Percentiles rank a stretch among this genome's conserved stretches.
Conservation (phyloP, 1,140 invertebrate genomes). For the Batillaria attramentaria region DNA sequence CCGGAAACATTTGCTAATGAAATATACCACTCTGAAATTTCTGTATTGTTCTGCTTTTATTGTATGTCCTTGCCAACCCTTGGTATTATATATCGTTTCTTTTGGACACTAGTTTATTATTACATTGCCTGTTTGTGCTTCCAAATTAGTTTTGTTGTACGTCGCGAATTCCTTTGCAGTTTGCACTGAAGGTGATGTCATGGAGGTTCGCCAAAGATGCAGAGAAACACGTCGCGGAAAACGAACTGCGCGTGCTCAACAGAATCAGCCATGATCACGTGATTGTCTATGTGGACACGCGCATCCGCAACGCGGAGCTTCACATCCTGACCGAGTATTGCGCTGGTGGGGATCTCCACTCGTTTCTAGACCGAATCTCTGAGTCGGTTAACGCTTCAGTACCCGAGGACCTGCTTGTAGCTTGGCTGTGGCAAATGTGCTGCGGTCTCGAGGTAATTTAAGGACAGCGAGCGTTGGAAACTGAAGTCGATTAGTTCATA, state of each 20-base stretch:
- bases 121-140: no score
- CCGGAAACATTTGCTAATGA: no score
- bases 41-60: no score
- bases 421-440: constrained; percentile 29
- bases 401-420: constrained; percentile 22
- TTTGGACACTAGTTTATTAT: no score
- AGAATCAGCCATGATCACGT: constrained; percentile 19
- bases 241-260: constrained; percentile 8
- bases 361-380: constrained; percentile 3
- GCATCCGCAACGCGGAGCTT: not conserved
- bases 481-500: no score
- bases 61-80: no score
- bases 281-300: constrained; percentile 6
- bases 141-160: no score
- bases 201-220: not conserved
- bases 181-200: constrained; percentile 13
- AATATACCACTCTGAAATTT: no score
- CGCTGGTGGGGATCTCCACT: constrained; percentile 16
- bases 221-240: not conserved
- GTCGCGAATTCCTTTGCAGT: no score
- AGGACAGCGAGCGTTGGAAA: no score
- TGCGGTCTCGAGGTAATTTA: constrained; percentile 20
- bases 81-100: no score
- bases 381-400: not conserved
- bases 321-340: constrained; percentile 32